Conservation (phyloP, 1,140 invertebrate genomes). For the Papilio helenus region DNA sequence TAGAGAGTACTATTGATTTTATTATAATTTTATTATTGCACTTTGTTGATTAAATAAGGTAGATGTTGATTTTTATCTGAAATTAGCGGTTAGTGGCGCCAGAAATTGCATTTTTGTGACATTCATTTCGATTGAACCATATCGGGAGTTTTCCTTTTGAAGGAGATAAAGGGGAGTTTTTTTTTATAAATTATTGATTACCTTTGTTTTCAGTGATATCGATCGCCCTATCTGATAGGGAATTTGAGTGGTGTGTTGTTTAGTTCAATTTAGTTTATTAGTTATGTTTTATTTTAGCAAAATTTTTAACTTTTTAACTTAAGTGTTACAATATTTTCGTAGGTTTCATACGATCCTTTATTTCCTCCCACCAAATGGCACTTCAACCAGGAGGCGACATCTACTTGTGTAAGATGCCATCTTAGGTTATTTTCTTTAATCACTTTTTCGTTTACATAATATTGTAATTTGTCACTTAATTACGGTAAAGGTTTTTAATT, state of each 20-base stretch:
- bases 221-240: conserved; percentile 78
- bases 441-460: conserved; percentile 66
- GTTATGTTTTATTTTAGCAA: conserved; percentile 83
- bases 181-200: conserved; percentile 73
- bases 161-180: conserved; percentile 58
- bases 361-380: conserved; percentile 80
- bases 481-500: conserved; percentile 73
- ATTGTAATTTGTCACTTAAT: conserved; percentile 61
- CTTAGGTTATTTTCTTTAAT: conserved; percentile 71
- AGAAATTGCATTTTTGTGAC: conserved; percentile 80
- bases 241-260: conserved; percentile 77
- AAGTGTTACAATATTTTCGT: conserved; percentile 82
- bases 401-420: conserved; percentile 64
- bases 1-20: conserved; percentile 82
- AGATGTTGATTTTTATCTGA: conserved; percentile 80
- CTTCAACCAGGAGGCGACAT: conserved; percentile 60
- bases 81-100: conserved; percentile 75
- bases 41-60: conserved; percentile 78
- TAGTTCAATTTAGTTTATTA: conserved; percentile 84
- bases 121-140: conserved; percentile 60
- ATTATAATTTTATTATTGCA: conserved; percentile 82
- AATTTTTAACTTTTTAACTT: conserved; percentile 80
- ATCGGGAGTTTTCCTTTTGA: conserved; percentile 67
- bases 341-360: conserved; percentile 76
- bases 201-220: conserved; percentile 78